Evolutionary conservation across 2,888 invertebrate species (phyloP).

Genomic region (Toxonevra muliebris): DNA sequence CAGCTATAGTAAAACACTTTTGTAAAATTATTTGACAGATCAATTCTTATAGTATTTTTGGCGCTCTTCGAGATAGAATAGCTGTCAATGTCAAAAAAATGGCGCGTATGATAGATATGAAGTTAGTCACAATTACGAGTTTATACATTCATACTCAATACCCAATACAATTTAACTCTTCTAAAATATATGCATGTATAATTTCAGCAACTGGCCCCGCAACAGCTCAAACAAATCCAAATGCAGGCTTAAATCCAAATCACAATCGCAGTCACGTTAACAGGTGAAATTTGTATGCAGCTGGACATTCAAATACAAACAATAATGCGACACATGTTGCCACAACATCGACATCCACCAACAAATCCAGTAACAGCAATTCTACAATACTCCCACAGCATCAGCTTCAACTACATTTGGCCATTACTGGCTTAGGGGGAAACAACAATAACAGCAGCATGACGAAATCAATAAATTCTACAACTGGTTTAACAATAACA

Average conservation of each 20-base stretch:
- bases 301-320: slow-evolving; percentile 47
- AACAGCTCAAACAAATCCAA: slow-evolving; percentile 51
- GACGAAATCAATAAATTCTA: slow-evolving; percentile 25
- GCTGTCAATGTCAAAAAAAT: too few relatives aligned
- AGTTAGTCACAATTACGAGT: too few relatives aligned
- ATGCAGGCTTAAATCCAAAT: slow-evolving; percentile 59
- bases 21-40: too few relatives aligned
- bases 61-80: too few relatives aligned
- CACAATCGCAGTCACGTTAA: slow-evolving; percentile 64
- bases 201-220: slow-evolving; percentile 40
- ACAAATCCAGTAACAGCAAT: slow-evolving; percentile 27
- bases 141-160: too few relatives aligned
- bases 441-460: slow-evolving; percentile 34
- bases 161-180: too few relatives aligned
- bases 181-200: too few relatives aligned
- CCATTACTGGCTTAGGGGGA: slow-evolving; percentile 32
- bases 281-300: slow-evolving; percentile 63
- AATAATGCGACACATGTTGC: slow-evolving; percentile 37
- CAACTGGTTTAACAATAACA: slow-evolving; percentile 27
- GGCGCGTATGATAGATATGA: too few relatives aligned
- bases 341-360: slow-evolving; percentile 39
- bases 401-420: slow-evolving; percentile 20
- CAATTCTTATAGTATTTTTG: too few relatives aligned
- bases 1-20: too few relatives aligned
- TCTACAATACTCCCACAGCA: slow-evolving; percentile 29